These are phyloP conservation scores for Liposcelis brunnea DNA, from an alignment of 2,888 invertebrate genomes.

Conservation along the genomic window DNA sequence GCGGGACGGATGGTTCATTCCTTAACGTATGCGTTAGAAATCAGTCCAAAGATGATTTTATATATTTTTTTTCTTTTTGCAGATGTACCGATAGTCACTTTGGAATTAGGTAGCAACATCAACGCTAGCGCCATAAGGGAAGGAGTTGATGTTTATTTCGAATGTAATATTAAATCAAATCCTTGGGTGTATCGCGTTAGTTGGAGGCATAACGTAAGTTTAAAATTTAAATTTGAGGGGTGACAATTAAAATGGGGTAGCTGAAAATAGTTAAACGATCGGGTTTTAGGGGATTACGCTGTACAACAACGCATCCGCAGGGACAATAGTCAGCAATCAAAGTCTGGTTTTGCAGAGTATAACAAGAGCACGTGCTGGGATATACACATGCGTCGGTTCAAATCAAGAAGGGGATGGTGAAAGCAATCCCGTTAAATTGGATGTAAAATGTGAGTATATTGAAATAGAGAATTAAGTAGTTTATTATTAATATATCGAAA, in stretches of 20 bases:
- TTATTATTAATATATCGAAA: background rate
- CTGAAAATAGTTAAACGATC: no score
- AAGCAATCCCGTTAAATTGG: conserved; percentile 67
- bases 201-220: conserved; percentile 58
- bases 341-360: conserved; percentile 78
- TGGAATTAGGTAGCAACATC: conserved; percentile 67
- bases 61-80: conserved; percentile 19
- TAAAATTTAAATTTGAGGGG: no score
- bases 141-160: conserved; percentile 79
- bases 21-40: no score
- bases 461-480: background rate
- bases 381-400: conserved; percentile 74
- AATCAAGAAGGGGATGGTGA: conserved; percentile 78
- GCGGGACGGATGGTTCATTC: no score
- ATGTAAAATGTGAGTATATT: conserved; percentile 63
- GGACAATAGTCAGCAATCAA: conserved; percentile 75
- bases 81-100: conserved; percentile 69
- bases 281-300: conserved; percentile 51
- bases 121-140: conserved; percentile 66
- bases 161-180: conserved; percentile 77
- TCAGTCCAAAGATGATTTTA: no score
- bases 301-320: conserved; percentile 59
- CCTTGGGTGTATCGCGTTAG: conserved; percentile 65
- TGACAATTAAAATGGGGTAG: no score
- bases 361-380: conserved; percentile 53